These are phyloP conservation scores for Scytalopus superciliaris DNA, from an alignment of 2,113 vertebrate genomes.

Conservation along the genomic window DNA sequence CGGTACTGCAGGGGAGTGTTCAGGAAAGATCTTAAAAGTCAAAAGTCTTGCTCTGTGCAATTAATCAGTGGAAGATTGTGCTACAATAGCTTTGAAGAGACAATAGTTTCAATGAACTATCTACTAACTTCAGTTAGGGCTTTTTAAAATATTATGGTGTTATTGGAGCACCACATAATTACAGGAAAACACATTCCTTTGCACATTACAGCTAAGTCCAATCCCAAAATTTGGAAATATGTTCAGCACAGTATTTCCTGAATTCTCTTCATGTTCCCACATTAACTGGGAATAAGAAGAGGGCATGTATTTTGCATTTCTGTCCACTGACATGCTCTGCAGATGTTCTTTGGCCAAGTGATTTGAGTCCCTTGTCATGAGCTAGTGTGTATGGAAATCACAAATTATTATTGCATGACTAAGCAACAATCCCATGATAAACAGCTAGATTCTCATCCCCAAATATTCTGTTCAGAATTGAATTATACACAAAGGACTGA, in stretches of 20 bases:
- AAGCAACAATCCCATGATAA: neutral
- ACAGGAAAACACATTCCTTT: neutral
- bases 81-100: conserved; percentile 4
- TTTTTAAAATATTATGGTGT: neutral
- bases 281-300: neutral
- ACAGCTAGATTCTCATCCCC: neutral
- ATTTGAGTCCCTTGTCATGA: neutral
- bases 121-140: neutral
- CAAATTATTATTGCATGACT: neutral
- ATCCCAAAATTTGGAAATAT: neutral
- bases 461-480: neutral
- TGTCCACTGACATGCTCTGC: neutral
- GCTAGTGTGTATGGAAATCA: neutral
- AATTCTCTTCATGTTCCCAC: neutral
- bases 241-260: neutral
- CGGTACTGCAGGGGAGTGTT: neutral
- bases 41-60: conserved; percentile 34
- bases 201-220: neutral
- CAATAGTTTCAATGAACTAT: neutral
- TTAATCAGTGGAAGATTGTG: conserved; percentile 29
- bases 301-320: neutral
- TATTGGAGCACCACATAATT: neutral
- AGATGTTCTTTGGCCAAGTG: neutral
- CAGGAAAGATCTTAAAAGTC: conserved; percentile 23
- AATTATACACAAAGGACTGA: neutral